phyloP scores from a whole-genome alignment of 2,113 vertebrate genomes.

The Paratilapia polleni region DNA sequence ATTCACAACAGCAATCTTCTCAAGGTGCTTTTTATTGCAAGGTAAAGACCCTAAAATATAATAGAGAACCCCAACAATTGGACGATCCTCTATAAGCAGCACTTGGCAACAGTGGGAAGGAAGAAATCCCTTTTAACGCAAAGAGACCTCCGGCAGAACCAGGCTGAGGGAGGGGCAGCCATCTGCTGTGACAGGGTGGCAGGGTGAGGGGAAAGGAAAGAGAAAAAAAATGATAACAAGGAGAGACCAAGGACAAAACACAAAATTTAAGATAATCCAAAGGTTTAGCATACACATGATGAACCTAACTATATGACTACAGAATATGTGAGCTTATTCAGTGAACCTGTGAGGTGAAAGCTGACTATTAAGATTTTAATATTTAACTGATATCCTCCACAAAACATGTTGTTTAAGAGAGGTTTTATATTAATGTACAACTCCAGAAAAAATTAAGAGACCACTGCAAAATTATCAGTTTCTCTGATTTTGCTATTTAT shows the following conservation, averaged over 20 bases:
- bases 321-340: background rate
- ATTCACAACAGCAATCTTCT: background rate
- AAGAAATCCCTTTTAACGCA: background rate
- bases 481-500: too few relatives aligned
- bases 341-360: accelerated
- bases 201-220: accelerated
- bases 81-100: too few relatives aligned
- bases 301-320: background rate
- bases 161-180: background rate
- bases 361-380: background rate
- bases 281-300: background rate
- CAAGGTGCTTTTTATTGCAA: background rate
- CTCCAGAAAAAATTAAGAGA: too few relatives aligned
- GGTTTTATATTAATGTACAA: too few relatives aligned
- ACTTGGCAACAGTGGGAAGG: background rate
- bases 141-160: background rate
- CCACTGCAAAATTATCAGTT: too few relatives aligned
- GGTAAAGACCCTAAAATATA: accelerated
- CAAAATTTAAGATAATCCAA: background rate
- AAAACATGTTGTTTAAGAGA: background rate
- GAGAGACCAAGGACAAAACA: too few relatives aligned
- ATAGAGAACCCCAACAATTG: too few relatives aligned
- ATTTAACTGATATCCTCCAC: background rate
- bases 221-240: accelerated
- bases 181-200: background rate